Base-by-base conservation (phyloP, 2,797 vertebrate species). In the Typhlichthys eigenmanni region DNA sequence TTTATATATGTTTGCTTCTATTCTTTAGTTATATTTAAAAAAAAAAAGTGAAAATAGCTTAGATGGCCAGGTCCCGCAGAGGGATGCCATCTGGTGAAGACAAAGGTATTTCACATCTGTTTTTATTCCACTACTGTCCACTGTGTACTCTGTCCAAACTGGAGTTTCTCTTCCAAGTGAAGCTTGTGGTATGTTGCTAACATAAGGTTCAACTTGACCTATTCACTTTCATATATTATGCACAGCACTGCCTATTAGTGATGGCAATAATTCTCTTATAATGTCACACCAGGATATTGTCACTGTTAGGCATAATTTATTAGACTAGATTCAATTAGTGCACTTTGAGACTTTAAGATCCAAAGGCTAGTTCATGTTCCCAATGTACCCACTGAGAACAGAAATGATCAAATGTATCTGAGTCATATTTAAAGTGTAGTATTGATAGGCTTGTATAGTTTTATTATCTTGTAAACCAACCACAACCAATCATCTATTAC, bases 31-130 rank as follows among this genome's bases (percentile, higher is more conserved):
- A 55, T 45, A 70, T 16, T 24, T 24, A n/a, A 11, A 32, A 57
- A 14, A 74, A 66, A 9, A 69, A 64, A 52, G n/a, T 34, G 62
- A 69, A 78, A 72, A 46, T 60, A 32, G 17, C 67, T 57, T 51
- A 65, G 19, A 47, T 53, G 48, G 63, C 65, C 61, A 80, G 63
- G 84, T 79, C 64, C 54, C 56, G 62, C 60, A 69, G 74, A 76
- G 78, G 74, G 61, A 80, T 81, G 71, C 71, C 84, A 90, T 80
- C 84, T 86, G 82, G 68, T 84, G 62, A 66, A 61, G 73, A 69
- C 71, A 62, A 76, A 81, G 74, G 82, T 79, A 87, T 88, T 89
- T 85, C 71, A 81, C 87, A 89, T 85, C 81, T 87, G 89, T 79
- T 89, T 88, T 77, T 64, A 83, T 85, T 86, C 79, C 71, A 68